These are phyloP conservation scores for Sibirionetta formosa DNA, from an alignment of 2,797 vertebrate genomes.

Conservation along the genomic window DNA sequence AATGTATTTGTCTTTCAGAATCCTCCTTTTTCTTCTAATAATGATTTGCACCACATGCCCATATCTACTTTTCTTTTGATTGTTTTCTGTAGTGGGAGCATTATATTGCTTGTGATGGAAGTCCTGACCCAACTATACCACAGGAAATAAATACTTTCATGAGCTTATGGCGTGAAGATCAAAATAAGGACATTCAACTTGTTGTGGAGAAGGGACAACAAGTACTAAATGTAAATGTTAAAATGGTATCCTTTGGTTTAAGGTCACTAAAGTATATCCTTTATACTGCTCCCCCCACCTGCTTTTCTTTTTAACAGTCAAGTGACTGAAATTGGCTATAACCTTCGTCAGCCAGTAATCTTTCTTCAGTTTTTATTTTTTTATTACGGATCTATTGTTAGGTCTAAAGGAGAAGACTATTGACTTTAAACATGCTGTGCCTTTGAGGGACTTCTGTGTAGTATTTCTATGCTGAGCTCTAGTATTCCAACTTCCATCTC, in stretches of 20 bases:
- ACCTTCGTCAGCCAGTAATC: not conserved
- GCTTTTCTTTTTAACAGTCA: fast-evolving
- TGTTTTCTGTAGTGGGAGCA: conserved; percentile 88
- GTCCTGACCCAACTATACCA: conserved; percentile 87
- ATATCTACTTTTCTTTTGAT: not conserved
- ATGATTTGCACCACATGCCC: not conserved
- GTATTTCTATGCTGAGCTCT: not conserved
- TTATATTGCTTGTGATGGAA: conserved; percentile 89
- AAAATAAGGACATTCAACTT: conserved; percentile 76
- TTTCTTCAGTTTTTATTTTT: not conserved
- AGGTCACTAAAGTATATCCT: not conserved
- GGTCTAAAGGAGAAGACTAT: not conserved
- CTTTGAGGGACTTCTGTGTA: not conserved
- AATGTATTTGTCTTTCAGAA: not conserved
- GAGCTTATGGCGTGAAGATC: conserved; percentile 89
- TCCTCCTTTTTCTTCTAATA: not conserved
- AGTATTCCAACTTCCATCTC: not conserved
- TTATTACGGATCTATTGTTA: not conserved
- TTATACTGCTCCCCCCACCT: not conserved
- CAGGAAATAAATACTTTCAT: conserved; percentile 92
- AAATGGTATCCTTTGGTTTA: not conserved
- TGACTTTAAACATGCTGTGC: not conserved
- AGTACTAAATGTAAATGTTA: conserved; percentile 86
- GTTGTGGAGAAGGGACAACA: conserved; percentile 84
- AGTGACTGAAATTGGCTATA: not conserved